A percentile compares a stretch with the other conserved stretches of the same genome.
These are phyloP conservation scores for Gallinago jamesoni DNA, from an alignment of 2,113 vertebrate genomes.

Conservation along the genomic window DNA sequence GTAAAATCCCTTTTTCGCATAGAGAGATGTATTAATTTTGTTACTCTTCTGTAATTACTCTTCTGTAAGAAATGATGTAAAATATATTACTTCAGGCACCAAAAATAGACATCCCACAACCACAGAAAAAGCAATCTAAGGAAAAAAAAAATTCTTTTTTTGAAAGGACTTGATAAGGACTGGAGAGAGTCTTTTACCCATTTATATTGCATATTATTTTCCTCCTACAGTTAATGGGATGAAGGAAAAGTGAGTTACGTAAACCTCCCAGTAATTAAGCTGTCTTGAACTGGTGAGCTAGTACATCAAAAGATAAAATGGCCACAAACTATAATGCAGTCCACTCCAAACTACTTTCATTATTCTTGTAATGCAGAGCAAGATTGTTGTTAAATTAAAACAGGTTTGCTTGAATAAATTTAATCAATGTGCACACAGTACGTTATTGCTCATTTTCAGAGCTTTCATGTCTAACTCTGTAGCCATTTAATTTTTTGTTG, in stretches of 20 bases:
- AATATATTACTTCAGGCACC: not conserved
- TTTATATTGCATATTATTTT: not conserved
- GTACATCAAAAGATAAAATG: slow-evolving; percentile 11
- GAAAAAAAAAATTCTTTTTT: not conserved
- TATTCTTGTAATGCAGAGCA: not conserved
- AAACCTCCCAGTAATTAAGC: not conserved
- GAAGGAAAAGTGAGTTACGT: not conserved
- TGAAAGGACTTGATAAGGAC: not conserved
- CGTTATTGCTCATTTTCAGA: not conserved
- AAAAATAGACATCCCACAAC: not conserved
- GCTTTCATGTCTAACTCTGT: not conserved
- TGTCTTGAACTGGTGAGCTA: slow-evolving; percentile 10
- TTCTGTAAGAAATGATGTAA: not conserved
- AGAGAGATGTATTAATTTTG: not conserved
- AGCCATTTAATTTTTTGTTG: not conserved
- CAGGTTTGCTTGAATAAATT: slow-evolving; percentile 12
- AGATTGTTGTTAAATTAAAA: not conserved
- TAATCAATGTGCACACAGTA: not conserved
- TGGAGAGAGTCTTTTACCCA: not conserved
- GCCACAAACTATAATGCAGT: not conserved
- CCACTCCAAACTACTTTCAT: not conserved
- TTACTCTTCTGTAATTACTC: not conserved
- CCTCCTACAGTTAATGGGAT: not conserved
- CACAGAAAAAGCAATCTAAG: not conserved
- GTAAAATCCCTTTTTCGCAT: not conserved